phyloP scores from a whole-genome alignment of 2,113 vertebrate genomes.

The Nycticorax nycticorax region DNA sequence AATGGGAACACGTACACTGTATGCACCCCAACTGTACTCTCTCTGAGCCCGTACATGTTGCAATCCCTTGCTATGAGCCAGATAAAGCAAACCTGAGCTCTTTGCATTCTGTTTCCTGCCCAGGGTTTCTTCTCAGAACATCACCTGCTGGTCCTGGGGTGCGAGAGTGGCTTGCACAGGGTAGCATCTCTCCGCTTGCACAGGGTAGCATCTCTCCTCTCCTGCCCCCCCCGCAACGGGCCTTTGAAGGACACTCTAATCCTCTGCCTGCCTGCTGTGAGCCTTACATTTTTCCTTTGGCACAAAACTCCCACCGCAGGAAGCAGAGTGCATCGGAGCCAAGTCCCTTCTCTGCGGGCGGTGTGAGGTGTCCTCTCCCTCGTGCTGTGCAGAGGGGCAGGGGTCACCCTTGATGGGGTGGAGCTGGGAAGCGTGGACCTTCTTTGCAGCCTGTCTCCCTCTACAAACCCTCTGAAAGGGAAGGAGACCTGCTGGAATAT shows the following conservation, averaged over 20 bases:
- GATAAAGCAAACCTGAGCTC: background rate
- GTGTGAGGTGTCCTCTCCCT: background rate
- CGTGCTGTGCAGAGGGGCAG: accelerated
- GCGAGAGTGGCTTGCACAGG: accelerated
- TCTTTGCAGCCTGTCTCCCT: background rate
- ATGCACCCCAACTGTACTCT: background rate
- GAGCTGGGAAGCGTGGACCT: background rate
- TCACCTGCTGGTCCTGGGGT: background rate
- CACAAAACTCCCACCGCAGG: too few species aligned
- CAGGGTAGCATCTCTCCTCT: background rate
- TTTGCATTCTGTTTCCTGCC: background rate
- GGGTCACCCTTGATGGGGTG: background rate
- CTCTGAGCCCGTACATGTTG: too few species aligned
- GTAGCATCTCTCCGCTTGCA: background rate
- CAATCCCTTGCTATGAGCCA: background rate
- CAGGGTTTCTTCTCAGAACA: background rate
- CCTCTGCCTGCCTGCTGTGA: background rate
- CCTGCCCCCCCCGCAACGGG: too few species aligned
- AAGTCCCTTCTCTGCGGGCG: accelerated
- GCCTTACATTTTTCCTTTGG: background rate
- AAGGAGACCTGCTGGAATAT: background rate
- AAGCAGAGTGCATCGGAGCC: accelerated
- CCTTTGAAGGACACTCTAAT: background rate
- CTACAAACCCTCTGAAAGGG: background rate
- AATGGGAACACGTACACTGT: accelerated